Base-by-base conservation (phyloP, 2,113 vertebrate species). In the Tragelaphus imberbis region DNA sequence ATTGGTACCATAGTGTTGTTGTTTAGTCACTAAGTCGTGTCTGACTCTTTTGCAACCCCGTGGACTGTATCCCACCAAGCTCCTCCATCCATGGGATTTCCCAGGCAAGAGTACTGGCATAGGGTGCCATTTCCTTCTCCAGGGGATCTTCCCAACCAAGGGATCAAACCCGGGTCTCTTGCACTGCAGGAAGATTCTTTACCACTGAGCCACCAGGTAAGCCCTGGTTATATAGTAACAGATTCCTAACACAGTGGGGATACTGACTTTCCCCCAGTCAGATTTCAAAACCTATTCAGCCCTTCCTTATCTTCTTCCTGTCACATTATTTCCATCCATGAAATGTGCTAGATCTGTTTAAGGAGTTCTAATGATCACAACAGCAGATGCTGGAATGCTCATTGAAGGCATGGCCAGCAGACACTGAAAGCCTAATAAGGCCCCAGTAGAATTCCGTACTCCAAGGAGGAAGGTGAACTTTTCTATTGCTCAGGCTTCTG, bases 391-490 rank as follows among this genome's bases (percentile, higher is more conserved):
- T 88, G 49, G 47, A 84, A 95, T 75, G 47, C 96, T 94, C 80
- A 81, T 36, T 94, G 65, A 92, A 92, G 94, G 47, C 81, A 81
- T 92, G 90, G 79, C 71, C 71, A 92, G 90, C 84, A 92, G 61
- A 58, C 80, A n/a, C 71, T 58, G 47, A 84, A 97, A 92, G 61
- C 58, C 79, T 97, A 90, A 88, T 95, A 97, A 96, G 80, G 33
- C 63, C 88, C 95, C 53, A 81, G 88, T 21, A 49, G 88, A 93
- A 97, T 95, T 92, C 56, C 71, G 92, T 88, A 63, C 87, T 84
- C 95, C 51, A 13, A 49, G 84, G 63, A 93, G 0, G 21, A 58
- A 95, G 61, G 56, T 97, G 84, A 65, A 87, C 71, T 96, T 95
- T 92, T 94, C 86, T 55, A 77, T 89, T 87, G 49, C 47, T 95